phyloP scores from a whole-genome alignment of 2,113 vertebrate species.

The Mustela lutreola region DNA sequence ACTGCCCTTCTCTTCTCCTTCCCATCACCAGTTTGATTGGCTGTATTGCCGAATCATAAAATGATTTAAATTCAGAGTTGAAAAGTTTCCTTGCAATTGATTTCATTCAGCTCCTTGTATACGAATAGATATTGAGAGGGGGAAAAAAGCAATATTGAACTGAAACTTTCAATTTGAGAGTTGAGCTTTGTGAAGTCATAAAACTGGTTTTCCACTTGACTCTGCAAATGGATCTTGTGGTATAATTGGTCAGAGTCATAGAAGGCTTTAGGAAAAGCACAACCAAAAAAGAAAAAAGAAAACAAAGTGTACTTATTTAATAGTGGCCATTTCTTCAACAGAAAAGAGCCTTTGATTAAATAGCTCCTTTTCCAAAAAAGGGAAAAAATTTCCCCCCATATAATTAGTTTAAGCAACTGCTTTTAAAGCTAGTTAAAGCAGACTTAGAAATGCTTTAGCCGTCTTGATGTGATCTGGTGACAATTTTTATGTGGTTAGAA shows the following conservation, averaged over 20 bases:
- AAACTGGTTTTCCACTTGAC: constrained; percentile 67
- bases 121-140: constrained; percentile 65
- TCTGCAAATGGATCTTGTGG: constrained; percentile 7
- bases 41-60: constrained; percentile 76
- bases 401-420: constrained; percentile 66
- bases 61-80: constrained; percentile 82
- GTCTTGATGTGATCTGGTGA: constrained; percentile 64
- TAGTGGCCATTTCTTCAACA: constrained; percentile 31
- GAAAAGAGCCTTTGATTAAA: constrained; percentile 38
- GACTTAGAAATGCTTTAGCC: constrained; percentile 54
- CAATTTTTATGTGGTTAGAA: constrained; percentile 68
- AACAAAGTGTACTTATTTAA: not conserved
- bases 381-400: not conserved
- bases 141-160: constrained; percentile 25
- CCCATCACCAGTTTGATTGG: constrained; percentile 64
- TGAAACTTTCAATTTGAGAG: constrained; percentile 55
- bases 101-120: constrained; percentile 82
- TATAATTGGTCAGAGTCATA: constrained; percentile 50
- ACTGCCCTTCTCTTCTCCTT: not conserved
- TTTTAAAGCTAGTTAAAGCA: constrained; percentile 71
- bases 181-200: constrained; percentile 58
- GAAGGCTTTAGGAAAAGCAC: constrained; percentile 35
- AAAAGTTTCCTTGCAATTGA: constrained; percentile 83
- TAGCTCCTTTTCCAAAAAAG: constrained; percentile 39
- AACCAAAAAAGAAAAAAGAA: not conserved